phyloP scores from a whole-genome alignment of 35 echinoderm and acorn worm genomes.

The Apostichopus japonicus region DNA sequence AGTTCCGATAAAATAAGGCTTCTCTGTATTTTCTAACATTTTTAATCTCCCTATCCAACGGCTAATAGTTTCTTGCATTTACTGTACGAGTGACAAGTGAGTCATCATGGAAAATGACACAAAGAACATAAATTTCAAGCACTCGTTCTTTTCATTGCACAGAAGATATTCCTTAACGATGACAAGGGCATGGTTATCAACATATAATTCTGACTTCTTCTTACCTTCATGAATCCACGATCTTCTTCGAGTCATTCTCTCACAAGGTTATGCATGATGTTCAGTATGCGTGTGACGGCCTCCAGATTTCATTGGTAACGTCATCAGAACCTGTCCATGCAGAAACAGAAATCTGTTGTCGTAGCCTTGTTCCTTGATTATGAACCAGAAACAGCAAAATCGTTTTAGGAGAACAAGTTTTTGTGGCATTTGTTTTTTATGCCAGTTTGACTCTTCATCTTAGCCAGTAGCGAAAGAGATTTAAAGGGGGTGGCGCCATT shows the following conservation, averaged over 20 bases:
- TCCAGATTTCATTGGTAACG: not conserved
- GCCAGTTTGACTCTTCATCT: not conserved
- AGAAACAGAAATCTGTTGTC: constrained; percentile 46
- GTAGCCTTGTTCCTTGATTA: constrained; percentile 23
- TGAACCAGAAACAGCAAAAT: not conserved
- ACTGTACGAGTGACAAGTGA: too few species aligned
- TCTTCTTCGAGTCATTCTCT: not conserved
- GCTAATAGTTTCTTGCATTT: too few species aligned
- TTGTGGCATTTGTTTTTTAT: not conserved
- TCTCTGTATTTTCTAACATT: too few species aligned
- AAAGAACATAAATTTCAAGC: too few species aligned
- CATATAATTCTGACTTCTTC: constrained; percentile 6
- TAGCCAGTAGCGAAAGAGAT: not conserved
- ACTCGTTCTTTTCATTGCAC: too few species aligned
- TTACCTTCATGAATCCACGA: not conserved
- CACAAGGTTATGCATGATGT: not conserved
- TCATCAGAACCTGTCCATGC: not conserved
- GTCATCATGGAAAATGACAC: too few species aligned
- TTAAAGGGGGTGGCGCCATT: too few species aligned
- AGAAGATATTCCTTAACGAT: not conserved
- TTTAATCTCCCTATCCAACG: too few species aligned
- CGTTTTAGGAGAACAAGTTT: not conserved
- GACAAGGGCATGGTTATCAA: not conserved
- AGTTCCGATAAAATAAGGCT: too few species aligned
- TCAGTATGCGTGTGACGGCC: not conserved